Conservation (phyloP, 2,888 invertebrate genomes). For the Bellardia bayeri region DNA sequence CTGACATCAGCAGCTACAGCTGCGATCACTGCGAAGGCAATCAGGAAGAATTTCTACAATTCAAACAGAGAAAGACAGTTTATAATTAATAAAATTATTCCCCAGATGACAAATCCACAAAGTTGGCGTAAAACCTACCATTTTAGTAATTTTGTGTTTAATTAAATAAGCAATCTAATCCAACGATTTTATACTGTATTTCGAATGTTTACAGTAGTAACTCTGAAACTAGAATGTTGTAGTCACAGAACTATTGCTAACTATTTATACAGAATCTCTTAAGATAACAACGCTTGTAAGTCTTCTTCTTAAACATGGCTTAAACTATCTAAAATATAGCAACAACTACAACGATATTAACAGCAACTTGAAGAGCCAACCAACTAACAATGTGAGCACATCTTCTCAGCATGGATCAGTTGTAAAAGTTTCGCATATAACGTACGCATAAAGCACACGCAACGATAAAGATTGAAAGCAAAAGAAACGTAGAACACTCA, state of each 20-base stretch:
- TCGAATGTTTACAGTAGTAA: conserved; percentile 79
- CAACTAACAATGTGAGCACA: conserved; percentile 8
- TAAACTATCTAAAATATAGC: conserved; percentile 8
- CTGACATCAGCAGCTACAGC: conserved; percentile 80
- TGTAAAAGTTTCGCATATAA: conserved; percentile 78
- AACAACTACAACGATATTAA: conserved; percentile 38
- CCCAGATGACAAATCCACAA: background rate
- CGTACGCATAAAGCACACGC: conserved; percentile 17
- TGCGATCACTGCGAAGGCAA: conserved; percentile 81
- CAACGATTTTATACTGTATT: conserved; percentile 56
- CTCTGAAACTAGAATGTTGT: conserved; percentile 80
- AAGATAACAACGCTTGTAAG: conserved; percentile 59
- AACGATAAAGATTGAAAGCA: background rate
- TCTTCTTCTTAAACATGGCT: conserved; percentile 39
- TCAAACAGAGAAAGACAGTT: background rate
- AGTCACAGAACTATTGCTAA: conserved; percentile 77
- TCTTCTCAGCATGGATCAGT: conserved; percentile 43
- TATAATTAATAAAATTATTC: background rate
- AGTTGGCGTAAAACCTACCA: conserved; percentile 61
- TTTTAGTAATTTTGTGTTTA: conserved; percentile 20
- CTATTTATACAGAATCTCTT: conserved; percentile 81
- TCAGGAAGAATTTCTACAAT: conserved; percentile 80
- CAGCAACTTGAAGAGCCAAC: conserved; percentile 25
- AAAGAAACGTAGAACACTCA: conserved; percentile 34
- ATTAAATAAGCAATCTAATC: conserved; percentile 29